Base-by-base conservation (phyloP, 1,140 invertebrate species). In the Holotrichia oblita region DNA sequence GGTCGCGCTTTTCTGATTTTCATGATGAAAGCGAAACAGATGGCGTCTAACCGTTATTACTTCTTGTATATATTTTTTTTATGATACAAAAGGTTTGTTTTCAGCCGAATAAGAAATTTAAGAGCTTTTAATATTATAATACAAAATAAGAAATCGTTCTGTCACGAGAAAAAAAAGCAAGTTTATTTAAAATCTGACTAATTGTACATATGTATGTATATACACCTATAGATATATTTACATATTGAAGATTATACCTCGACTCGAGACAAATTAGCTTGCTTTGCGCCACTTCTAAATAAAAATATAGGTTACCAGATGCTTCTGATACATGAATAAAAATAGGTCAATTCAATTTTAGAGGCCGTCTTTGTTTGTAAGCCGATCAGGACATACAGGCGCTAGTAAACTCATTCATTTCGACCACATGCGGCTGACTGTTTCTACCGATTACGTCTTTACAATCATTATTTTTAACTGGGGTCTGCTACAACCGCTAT, bases 271-370 rank as follows among this genome's bases (percentile, higher is more conserved):
- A 48, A 48, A 48, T 48, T 48, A 48, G 44, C 44, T 48, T 10
- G 12, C 44, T 48, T 48, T 48, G 12, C 44, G n/a, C 3, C 3
- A 10, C 44, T 48, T 48, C n/a, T 48, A 48, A 48, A 48, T 48
- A 48, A 48, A 48, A 48, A 48, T 48, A n/a, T 48, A 48, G 44
- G 44, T 48, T n/a, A 12, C 44, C 44, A 48, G 44, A 48, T 48
- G 44, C 44, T 48, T 48, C 44, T 48, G 12, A n/a, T 48, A 48
- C 44, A n/a, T 48, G n/a, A 48, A 48, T 48, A 48, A 48, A 48
- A 48, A 48, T 48, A 48, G 44, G 44, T 48, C 44, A 48, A 48
- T 48, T 48, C 44, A 48, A 48, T 48, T 48, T 48, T 48, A 12
- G 44, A 48, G 44, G 44, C 44, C 44, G 44, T 48, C 44, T 48